Evolutionary conservation across 1,140 invertebrate species (phyloP).

Genomic region (Agrypnia vestita): DNA sequence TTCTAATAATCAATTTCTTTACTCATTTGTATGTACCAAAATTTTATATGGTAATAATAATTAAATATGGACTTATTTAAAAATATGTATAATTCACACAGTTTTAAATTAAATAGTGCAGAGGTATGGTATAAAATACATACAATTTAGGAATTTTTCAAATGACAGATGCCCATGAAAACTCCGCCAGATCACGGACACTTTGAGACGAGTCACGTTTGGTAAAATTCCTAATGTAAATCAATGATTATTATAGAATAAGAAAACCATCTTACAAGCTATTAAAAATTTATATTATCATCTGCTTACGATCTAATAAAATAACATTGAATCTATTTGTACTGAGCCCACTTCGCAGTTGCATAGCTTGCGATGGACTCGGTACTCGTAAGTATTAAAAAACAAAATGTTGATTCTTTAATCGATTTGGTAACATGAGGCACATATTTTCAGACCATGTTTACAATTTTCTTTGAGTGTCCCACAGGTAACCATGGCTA

Average conservation of each 20-base stretch:
- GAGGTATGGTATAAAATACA: too few species aligned
- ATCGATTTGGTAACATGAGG: conserved; percentile 61
- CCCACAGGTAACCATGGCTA: conserved; percentile 33
- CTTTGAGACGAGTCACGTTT: conserved; percentile 50
- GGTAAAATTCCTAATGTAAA: conserved; percentile 55
- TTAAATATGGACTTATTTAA: too few species aligned
- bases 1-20: too few species aligned
- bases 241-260: conserved; percentile 38
- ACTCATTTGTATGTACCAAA: too few species aligned
- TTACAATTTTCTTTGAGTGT: conserved; percentile 42
- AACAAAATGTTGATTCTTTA: conserved; percentile 44
- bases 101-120: too few species aligned
- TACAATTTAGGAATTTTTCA: too few species aligned
- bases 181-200: conserved; percentile 10
- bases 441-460: conserved; percentile 61
- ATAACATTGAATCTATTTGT: conserved; percentile 36
- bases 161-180: background rate
- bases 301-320: conserved; percentile 57
- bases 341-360: conserved; percentile 11
- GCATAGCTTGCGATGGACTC: background rate
- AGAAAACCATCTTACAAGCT: conserved; percentile 59
- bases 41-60: too few species aligned
- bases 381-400: conserved; percentile 26
- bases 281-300: conserved; percentile 61
- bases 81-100: too few species aligned